phyloP scores from a whole-genome alignment of 2,888 invertebrate species.

The Priocnemis perturbator region DNA sequence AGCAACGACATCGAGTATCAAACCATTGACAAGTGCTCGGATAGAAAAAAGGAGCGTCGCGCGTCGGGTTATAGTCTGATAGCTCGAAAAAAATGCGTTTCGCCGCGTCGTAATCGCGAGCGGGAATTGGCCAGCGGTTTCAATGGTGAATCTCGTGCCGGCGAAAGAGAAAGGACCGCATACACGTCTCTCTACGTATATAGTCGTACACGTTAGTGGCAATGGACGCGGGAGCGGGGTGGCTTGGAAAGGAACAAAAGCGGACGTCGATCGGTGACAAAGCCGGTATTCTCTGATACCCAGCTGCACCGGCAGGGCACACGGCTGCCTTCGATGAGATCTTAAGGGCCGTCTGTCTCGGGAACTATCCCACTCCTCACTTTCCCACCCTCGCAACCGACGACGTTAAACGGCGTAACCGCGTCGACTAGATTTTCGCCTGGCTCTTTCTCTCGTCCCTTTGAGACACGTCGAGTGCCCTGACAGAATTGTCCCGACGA shows the following conservation, averaged over 20 bases:
- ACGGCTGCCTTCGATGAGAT: no score
- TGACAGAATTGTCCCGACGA: no score
- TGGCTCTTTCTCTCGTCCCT: no score
- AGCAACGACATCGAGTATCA: conserved; percentile 5
- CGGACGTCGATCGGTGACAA: conserved; percentile 18
- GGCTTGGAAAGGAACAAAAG: conserved; percentile 12
- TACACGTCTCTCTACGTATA: not conserved
- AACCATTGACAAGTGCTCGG: no score
- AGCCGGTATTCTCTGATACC: conserved; percentile 1
- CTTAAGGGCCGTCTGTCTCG: no score
- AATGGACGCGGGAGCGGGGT: not conserved
- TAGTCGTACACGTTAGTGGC: not conserved
- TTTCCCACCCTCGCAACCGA: no score
- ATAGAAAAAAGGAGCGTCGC: no score
- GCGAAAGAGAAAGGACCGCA: not conserved
- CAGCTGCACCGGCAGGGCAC: no score
- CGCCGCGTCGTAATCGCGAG: conserved; percentile 16
- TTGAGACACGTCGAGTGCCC: no score
- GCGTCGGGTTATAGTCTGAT: conserved; percentile 48
- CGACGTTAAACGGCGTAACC: no score
- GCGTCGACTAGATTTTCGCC: no score
- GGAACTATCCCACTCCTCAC: no score
- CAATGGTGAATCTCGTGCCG: not conserved
- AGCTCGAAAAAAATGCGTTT: conserved; percentile 54
- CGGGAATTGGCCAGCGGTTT: conserved; percentile 5